Conservation (phyloP, 2,797 vertebrate genomes). For the Onychomys leucogaster region DNA sequence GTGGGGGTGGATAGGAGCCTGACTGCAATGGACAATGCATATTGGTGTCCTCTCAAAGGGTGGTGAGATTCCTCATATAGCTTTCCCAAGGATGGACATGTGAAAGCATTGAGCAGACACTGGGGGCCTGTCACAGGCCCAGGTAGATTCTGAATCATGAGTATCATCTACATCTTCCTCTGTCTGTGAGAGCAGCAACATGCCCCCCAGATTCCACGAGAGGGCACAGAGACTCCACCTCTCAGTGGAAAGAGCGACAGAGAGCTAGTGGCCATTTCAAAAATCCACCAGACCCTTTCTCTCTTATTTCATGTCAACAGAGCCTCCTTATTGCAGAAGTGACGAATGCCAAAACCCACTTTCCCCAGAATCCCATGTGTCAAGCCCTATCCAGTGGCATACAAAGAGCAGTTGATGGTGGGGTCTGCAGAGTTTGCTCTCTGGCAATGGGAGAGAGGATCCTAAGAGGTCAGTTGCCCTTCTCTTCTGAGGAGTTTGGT, state of each 20-base stretch:
- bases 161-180: fast-evolving
- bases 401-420: too few relatives aligned
- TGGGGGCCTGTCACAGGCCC: not conserved
- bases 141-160: not conserved
- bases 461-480: not conserved
- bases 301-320: not conserved
- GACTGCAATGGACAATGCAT: too few relatives aligned
- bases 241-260: too few relatives aligned
- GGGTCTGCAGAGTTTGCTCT: not conserved
- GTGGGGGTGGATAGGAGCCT: too few relatives aligned
- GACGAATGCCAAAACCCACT: not conserved
- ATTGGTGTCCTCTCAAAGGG: not conserved
- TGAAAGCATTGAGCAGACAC: not conserved
- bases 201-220: not conserved
- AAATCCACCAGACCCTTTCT: not conserved
- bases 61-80: not conserved
- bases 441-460: not conserved
- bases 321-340: too few relatives aligned
- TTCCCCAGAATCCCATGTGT: not conserved
- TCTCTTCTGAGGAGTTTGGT: not conserved
- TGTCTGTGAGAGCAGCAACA: not conserved
- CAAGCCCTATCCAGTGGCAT: not conserved
- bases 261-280: not conserved
- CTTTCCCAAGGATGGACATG: not conserved
- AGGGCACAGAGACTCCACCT: not conserved